These are phyloP conservation scores for Penaeus indicus DNA, from an alignment of 1,140 invertebrate species.

Conservation along the genomic window DNA sequence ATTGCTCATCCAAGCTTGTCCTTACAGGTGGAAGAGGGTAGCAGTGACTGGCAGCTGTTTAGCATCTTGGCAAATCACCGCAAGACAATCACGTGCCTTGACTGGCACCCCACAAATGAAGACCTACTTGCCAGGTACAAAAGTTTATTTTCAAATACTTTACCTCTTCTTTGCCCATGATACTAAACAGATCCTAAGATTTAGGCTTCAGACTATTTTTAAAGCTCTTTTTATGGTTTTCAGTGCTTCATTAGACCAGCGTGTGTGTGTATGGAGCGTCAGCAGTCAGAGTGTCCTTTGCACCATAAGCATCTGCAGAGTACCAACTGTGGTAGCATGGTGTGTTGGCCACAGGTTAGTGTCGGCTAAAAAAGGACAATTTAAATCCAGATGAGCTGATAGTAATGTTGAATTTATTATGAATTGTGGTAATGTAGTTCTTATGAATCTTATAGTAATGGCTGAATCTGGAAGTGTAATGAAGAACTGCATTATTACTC, in stretches of 20 bases:
- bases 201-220: not conserved
- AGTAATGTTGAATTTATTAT: too few species aligned
- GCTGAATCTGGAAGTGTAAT: too few species aligned
- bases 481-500: too few species aligned
- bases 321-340: constrained; percentile 61
- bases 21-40: constrained; percentile 73
- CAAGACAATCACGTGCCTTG: constrained; percentile 72
- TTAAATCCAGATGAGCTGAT: not conserved
- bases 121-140: constrained; percentile 60
- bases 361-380: not conserved
- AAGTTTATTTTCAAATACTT: not conserved
- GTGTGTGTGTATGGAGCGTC: constrained; percentile 65
- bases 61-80: constrained; percentile 73
- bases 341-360: constrained; percentile 51
- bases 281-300: constrained; percentile 58
- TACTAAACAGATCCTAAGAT: not conserved
- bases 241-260: constrained; percentile 63
- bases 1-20: constrained; percentile 64
- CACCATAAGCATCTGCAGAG: constrained; percentile 63
- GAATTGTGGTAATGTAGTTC: too few species aligned
- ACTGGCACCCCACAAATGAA: constrained; percentile 67
- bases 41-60: constrained; percentile 70
- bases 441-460: too few species aligned
- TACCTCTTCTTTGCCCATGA: not conserved
- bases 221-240: constrained; percentile 25